Base-by-base conservation (phyloP, 2,888 invertebrate species). In the Agrypnus murinus region DNA sequence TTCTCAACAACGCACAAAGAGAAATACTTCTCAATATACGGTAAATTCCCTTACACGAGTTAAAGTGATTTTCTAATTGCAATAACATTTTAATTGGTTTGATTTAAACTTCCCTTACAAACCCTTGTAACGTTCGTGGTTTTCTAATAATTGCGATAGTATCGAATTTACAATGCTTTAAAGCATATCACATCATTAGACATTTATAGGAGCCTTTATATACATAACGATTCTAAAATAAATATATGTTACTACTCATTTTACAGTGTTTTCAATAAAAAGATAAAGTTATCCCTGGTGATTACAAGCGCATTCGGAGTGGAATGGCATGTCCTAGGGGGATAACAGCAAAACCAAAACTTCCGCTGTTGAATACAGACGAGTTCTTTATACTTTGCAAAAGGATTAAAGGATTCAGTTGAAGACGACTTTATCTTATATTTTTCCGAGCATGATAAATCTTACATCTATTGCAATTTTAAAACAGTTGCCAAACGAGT, bases 351-450 rank as follows among this genome's bases (percentile, higher is more conserved):
- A 55, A 55, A 38, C 55, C 55, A 55, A 50, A 17, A 8, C 32
- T 53, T 8, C 55, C 17, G n/a, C 36, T n/a, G 36, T 36, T 36
- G 55, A 36, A 55, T 55, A 36, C 36, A 55, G 36, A 55, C 55
- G 9, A 55, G 55, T 34, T 55, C 55, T 36, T 55, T 55, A 32
- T 55, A 55, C 55, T 36, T 50, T 55, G 17, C 55, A n/a, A 46
- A 46, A 14, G 36, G 55, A 55, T 38, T 55, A 38, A 12, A 15
- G 55, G 55, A 12, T 15, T 55, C 36, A 55, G 36, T 17, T 15
- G 36, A 38, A 55, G 36, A 38, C 55, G 55, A 17, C 55, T 55
- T 53, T 36, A 36, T 34, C 55, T n/a, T 5, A 14, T 17, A 55
- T 55, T 55, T 55, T 55, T 55, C 55, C 34, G 14, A 17, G 36